Evolutionary conservation across 2,888 invertebrate genomes (phyloP).

Genomic region (Nemapogon koenigi): DNA sequence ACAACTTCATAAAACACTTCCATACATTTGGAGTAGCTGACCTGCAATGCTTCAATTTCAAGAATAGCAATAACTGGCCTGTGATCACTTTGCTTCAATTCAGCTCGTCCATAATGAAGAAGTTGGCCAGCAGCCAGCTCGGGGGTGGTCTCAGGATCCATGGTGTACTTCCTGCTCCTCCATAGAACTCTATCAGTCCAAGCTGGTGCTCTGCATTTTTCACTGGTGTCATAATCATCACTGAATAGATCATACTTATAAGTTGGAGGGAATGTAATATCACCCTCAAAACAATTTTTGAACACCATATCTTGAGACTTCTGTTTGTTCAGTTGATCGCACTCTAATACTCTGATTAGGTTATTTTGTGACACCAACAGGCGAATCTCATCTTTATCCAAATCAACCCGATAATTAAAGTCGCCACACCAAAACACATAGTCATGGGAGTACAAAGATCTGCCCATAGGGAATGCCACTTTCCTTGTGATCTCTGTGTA

Average conservation of each 20-base stretch:
- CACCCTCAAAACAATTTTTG: slow-evolving; percentile 91
- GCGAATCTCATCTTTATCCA: slow-evolving; percentile 94
- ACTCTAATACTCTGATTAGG: slow-evolving; percentile 75
- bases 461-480: slow-evolving; percentile 89
- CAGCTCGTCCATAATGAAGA: slow-evolving; percentile 90
- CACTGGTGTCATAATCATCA: slow-evolving; percentile 98
- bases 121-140: slow-evolving; percentile 81
- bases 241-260: slow-evolving; percentile 99
- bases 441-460: slow-evolving; percentile 93
- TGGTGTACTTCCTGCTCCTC: slow-evolving; percentile 79
- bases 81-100: slow-evolving; percentile 97
- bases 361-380: slow-evolving; percentile 79
- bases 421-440: slow-evolving; percentile 99
- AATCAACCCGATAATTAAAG: slow-evolving; percentile 97
- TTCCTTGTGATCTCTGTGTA: slow-evolving; percentile 95
- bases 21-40: slow-evolving; percentile 78
- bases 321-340: slow-evolving; percentile 88
- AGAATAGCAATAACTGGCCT: slow-evolving; percentile 93
- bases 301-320: slow-evolving; percentile 85
- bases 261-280: slow-evolving; percentile 91
- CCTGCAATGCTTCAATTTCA: slow-evolving; percentile 84
- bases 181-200: slow-evolving; percentile 99
- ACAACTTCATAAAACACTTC: slow-evolving; percentile 86
- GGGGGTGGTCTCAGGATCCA: slow-evolving; percentile 69
- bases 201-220: slow-evolving; percentile 95